Percentiles rank a stretch among this genome's conserved stretches.
Conservation (phyloP, 2,113 vertebrate species). For the Helogale parvula region DNA sequence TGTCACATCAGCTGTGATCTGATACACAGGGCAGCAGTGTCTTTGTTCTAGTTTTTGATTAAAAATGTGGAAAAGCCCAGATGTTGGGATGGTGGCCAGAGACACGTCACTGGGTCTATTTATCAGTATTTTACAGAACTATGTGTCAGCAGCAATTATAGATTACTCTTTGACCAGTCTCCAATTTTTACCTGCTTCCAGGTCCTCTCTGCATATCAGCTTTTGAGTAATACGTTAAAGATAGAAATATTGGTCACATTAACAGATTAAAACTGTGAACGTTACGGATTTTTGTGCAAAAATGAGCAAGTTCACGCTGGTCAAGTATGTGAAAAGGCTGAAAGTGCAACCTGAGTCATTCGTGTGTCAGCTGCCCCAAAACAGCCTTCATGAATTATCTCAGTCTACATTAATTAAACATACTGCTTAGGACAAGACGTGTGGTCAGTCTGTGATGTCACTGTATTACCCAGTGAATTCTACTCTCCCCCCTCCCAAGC, state of each 20-base stretch:
- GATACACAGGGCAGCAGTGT: neutral
- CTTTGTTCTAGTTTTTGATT: neutral
- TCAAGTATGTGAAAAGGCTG: neutral
- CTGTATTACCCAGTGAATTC: neutral
- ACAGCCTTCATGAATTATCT: neutral
- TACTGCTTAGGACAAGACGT: neutral
- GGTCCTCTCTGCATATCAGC: neutral
- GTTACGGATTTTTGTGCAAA: neutral
- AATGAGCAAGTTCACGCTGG: neutral
- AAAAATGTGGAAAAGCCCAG: neutral
- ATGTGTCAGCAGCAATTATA: neutral
- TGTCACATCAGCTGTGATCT: neutral
- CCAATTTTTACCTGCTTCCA: neutral
- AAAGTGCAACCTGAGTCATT: neutral
- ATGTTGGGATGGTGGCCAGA: neutral
- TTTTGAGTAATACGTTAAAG: neutral
- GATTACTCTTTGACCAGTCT: neutral
- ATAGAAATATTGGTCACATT: neutral
- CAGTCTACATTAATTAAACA: neutral
- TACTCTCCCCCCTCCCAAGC: accelerated
- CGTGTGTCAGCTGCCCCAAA: neutral
- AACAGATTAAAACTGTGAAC: neutral
- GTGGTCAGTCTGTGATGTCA: neutral
- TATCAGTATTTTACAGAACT: neutral
- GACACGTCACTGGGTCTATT: neutral